A percentile compares a stretch with the other conserved stretches of the same genome.
phyloP scores from a whole-genome alignment of 2,113 vertebrate genomes.

The Psophia crepitans region DNA sequence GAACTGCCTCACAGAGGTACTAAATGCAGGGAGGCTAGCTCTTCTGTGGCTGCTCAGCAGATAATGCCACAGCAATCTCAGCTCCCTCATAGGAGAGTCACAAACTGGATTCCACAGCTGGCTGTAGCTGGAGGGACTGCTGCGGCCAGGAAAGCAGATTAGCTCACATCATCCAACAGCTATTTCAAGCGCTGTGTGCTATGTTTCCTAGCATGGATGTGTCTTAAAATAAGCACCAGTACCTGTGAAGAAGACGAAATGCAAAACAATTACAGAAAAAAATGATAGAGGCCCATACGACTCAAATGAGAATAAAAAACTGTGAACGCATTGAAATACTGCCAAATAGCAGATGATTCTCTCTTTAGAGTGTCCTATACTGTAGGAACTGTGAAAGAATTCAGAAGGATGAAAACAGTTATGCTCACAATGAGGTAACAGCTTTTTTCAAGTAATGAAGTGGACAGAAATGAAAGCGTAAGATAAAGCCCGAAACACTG shows the following conservation, averaged over 20 bases:
- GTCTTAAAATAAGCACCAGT: slow-evolving; percentile 2
- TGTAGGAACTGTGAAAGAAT: background rate
- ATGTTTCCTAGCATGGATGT: background rate
- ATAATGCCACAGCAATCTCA: background rate
- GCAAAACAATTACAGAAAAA: background rate
- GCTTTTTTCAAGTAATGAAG: background rate
- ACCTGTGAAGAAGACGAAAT: background rate
- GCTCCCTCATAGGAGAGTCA: background rate
- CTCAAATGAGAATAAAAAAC: background rate
- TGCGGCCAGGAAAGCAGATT: background rate
- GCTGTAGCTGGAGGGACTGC: background rate
- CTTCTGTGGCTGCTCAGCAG: background rate
- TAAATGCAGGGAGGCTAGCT: background rate
- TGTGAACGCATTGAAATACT: background rate
- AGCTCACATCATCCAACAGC: background rate
- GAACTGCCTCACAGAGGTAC: background rate
- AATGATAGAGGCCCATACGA: background rate
- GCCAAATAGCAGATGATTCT: background rate
- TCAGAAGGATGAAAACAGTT: background rate
- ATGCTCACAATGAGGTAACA: background rate
- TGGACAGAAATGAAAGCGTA: background rate
- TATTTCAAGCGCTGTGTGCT: slow-evolving; percentile 17
- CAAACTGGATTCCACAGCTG: background rate
- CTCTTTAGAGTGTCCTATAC: background rate
- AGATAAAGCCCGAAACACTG: background rate